These are phyloP conservation scores for Pomacea maculata DNA, from an alignment of 1,140 invertebrate genomes.

Conservation along the genomic window DNA sequence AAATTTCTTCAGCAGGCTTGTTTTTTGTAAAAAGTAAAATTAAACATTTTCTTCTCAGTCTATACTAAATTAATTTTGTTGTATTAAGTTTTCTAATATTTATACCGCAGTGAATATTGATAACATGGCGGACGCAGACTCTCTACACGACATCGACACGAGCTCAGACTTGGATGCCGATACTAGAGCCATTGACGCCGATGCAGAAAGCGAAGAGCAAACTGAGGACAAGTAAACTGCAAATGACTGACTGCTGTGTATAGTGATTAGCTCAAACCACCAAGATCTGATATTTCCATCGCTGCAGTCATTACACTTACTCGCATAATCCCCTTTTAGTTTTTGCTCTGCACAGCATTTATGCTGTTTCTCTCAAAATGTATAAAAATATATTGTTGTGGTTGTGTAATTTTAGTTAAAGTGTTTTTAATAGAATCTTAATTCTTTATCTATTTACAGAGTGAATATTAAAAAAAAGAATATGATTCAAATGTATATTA, in stretches of 20 bases:
- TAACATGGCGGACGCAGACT: constrained; percentile 64
- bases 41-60: constrained; percentile 21
- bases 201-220: constrained; percentile 60
- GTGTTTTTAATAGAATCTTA: too few species aligned
- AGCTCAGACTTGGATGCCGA: constrained; percentile 62
- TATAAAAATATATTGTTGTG: too few species aligned
- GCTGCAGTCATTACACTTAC: too few species aligned
- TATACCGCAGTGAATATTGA: constrained; percentile 13
- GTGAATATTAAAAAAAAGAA: too few species aligned
- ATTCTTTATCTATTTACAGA: too few species aligned
- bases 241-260: background rate
- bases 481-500: too few species aligned
- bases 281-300: too few species aligned
- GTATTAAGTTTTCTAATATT: background rate
- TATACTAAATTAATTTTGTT: constrained; percentile 19
- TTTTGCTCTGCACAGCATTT: too few species aligned
- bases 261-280: background rate
- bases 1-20: constrained; percentile 25
- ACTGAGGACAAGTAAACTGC: constrained; percentile 53
- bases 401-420: too few species aligned
- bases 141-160: constrained; percentile 58
- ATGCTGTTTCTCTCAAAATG: too few species aligned
- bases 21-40: background rate
- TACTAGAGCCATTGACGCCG: constrained; percentile 60
- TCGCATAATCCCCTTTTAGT: too few species aligned